phyloP scores from a whole-genome alignment of 2,888 invertebrate genomes.

The Synanthedon myopaeformis region DNA sequence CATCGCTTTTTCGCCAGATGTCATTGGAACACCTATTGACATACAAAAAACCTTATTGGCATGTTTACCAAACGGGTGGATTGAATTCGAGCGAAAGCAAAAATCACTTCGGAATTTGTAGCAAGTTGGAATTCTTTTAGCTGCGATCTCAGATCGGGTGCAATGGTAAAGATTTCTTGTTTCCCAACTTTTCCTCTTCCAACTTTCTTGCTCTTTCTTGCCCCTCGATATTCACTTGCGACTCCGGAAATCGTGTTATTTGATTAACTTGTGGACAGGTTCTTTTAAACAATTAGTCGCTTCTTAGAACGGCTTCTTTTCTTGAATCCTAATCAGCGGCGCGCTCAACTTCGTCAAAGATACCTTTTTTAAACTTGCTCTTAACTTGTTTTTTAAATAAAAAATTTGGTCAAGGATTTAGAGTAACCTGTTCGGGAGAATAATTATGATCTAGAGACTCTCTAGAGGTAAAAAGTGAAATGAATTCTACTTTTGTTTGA shows the following conservation, averaged over 20 bases:
- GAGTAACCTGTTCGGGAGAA: too few relatives aligned
- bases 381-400: too few relatives aligned
- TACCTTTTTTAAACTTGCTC: too few relatives aligned
- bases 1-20: neutral
- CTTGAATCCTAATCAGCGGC: slow-evolving; percentile 13
- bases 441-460: too few relatives aligned
- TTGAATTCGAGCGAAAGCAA: neutral
- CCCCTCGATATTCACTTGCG: slow-evolving; percentile 43
- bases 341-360: too few relatives aligned
- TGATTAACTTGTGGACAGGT: slow-evolving; percentile 54
- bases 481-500: neutral
- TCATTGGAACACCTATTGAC: neutral
- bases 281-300: slow-evolving; percentile 51
- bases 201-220: slow-evolving; percentile 1
- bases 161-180: slow-evolving; percentile 2
- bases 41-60: neutral
- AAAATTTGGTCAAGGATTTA: too few relatives aligned
- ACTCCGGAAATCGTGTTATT: slow-evolving; percentile 47
- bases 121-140: neutral
- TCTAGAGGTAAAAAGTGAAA: neutral
- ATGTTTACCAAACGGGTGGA: neutral
- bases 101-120: neutral
- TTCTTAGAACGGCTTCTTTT: slow-evolving; percentile 32
- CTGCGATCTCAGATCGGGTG: neutral
- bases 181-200: slow-evolving; percentile 23